phyloP scores from a whole-genome alignment of 2,888 invertebrate genomes.

The Halictus quadricinctus region DNA sequence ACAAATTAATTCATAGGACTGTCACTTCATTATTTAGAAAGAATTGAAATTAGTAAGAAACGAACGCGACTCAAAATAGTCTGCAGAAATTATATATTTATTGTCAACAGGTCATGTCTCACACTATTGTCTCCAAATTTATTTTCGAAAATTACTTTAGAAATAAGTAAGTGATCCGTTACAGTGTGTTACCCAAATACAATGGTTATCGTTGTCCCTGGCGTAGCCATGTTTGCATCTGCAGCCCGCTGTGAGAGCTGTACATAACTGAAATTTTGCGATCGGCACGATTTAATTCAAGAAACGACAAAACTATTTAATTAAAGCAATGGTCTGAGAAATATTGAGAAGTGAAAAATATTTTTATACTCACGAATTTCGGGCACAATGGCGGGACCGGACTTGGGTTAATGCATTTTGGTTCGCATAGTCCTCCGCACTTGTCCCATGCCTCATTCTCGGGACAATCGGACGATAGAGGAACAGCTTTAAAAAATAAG shows the following conservation, averaged over 20 bases:
- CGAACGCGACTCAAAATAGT: no score
- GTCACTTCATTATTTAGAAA: no score
- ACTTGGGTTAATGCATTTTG: background rate
- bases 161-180: no score
- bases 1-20: no score
- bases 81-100: background rate
- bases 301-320: background rate
- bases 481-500: background rate
- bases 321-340: background rate
- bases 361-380: background rate
- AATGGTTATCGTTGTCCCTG: background rate
- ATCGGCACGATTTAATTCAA: no score
- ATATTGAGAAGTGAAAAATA: background rate
- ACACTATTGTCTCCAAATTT: no score
- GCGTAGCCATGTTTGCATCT: background rate
- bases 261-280: background rate
- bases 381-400: fast-evolving
- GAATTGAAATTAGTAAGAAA: no score
- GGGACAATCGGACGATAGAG: background rate
- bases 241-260: fast-evolving
- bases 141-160: no score
- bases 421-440: background rate
- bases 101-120: no score
- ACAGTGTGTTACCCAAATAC: background rate
- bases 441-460: background rate